Percentiles rank a stretch among this genome's conserved stretches.
These are phyloP conservation scores for Phaethornis superciliosus DNA, from an alignment of 2,113 vertebrate genomes.

Conservation along the genomic window DNA sequence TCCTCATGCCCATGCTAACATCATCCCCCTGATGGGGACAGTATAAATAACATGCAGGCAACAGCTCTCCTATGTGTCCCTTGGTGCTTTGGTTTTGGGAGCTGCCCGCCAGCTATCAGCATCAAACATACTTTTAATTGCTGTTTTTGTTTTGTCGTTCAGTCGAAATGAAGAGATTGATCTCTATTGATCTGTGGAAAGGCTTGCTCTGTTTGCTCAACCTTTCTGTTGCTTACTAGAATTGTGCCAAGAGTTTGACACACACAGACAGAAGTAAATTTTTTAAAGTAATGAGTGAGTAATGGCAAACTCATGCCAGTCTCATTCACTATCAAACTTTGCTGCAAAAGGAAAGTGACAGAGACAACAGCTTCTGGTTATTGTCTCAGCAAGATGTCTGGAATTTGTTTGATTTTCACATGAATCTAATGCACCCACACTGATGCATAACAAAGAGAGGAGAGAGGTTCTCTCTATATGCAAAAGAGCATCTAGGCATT, in stretches of 20 bases:
- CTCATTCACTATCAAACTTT: neutral
- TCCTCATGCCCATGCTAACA: neutral
- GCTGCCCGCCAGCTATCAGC: neutral
- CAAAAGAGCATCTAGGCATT: neutral
- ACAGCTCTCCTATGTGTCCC: neutral
- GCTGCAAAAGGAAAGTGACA: neutral
- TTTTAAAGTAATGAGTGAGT: neutral
- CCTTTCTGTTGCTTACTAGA: neutral
- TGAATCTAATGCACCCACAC: neutral
- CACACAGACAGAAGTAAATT: constrained; percentile 20
- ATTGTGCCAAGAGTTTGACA: constrained; percentile 2
- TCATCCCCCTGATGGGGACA: neutral
- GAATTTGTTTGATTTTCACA: constrained; percentile 13
- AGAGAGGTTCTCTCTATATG: neutral
- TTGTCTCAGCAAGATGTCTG: neutral
- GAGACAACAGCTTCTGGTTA: constrained; percentile 15
- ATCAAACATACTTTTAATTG: constrained; percentile 25
- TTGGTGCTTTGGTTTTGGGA: neutral
- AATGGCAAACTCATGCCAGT: neutral
- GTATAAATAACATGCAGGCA: neutral
- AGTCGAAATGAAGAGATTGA: constrained; percentile 11
- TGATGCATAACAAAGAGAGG: neutral
- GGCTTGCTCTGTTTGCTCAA: neutral
- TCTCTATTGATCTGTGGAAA: constrained; percentile 20
- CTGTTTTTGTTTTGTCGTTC: constrained; percentile 31